These are phyloP conservation scores for Balaeniceps rex DNA, from an alignment of 2,113 vertebrate genomes.

Conservation along the genomic window DNA sequence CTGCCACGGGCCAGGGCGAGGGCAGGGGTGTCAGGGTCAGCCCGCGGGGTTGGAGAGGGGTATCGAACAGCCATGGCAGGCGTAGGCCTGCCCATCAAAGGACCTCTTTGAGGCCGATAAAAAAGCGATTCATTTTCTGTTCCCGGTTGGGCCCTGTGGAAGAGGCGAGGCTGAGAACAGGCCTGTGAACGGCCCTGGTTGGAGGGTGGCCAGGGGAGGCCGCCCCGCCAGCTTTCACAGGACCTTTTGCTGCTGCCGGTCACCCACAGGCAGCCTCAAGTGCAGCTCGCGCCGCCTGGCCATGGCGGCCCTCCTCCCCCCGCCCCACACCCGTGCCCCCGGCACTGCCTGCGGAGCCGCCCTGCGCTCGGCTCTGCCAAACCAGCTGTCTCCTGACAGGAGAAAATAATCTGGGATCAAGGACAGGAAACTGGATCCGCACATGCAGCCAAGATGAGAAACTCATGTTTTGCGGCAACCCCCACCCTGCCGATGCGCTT, in stretches of 20 bases:
- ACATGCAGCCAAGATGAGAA: conserved; percentile 32
- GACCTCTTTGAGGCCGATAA: conserved; percentile 74
- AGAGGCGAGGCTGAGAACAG: conserved; percentile 76
- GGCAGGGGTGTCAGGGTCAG: not conserved
- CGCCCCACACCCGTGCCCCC: not conserved
- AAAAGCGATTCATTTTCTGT: conserved; percentile 66
- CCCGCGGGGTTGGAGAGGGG: not conserved
- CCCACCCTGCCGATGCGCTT: not conserved
- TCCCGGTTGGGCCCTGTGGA: conserved; percentile 64
- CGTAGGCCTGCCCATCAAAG: conserved; percentile 76
- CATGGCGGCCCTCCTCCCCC: not conserved
- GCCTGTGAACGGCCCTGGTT: conserved; percentile 68
- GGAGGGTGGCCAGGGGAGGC: conserved; percentile 72
- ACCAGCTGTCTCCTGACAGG: conserved; percentile 47
- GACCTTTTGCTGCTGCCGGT: conserved; percentile 66
- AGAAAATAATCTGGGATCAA: conserved; percentile 62
- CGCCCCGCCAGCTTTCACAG: conserved; percentile 72
- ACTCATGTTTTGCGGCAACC: not conserved
- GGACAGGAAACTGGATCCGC: conserved; percentile 59
- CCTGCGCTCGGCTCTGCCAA: not conserved
- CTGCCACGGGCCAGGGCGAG: conserved; percentile 39
- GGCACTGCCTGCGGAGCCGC: not conserved
- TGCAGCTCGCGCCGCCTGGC: not conserved
- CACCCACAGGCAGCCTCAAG: conserved; percentile 50
- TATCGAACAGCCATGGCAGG: conserved; percentile 62